Percentiles rank a stretch among this genome's conserved stretches.
Evolutionary conservation across 2,113 vertebrate species (phyloP).

Genomic region (Cynoglossus semilaevis): DNA sequence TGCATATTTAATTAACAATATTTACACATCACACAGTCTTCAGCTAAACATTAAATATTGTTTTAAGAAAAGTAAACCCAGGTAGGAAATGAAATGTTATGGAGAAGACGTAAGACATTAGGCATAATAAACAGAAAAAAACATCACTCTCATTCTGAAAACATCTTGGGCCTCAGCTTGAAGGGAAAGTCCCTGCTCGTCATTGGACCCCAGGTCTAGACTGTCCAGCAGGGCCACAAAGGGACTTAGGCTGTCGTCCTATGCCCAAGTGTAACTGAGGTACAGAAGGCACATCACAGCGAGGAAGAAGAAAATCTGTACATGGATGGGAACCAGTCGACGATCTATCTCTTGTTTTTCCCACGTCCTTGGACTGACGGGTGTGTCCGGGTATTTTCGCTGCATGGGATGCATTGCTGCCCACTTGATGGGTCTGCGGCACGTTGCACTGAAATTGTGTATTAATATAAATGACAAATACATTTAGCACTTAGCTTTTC

Average conservation of each 20-base stretch:
- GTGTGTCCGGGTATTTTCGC: slow-evolving; percentile 64
- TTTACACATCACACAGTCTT: too few relatives aligned
- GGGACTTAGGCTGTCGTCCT: slow-evolving; percentile 47
- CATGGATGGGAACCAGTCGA: slow-evolving; percentile 58
- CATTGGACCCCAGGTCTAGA: slow-evolving; percentile 18
- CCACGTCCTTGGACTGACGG: slow-evolving; percentile 53
- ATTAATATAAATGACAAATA: too few relatives aligned
- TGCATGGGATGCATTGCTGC: slow-evolving; percentile 76
- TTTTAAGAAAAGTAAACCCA: too few relatives aligned
- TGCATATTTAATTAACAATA: too few relatives aligned
- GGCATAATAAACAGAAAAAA: too few relatives aligned
- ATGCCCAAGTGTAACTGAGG: slow-evolving; percentile 69
- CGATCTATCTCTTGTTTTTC: slow-evolving; percentile 48
- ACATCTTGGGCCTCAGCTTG: slow-evolving; percentile 15
- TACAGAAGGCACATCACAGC: slow-evolving; percentile 69
- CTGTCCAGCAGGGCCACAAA: slow-evolving; percentile 43
- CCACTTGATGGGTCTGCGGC: slow-evolving; percentile 70
- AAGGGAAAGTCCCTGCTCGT: slow-evolving; percentile 9
- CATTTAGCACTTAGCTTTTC: too few relatives aligned
- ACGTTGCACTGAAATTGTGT: slow-evolving; percentile 62
- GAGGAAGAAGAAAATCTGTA: slow-evolving; percentile 73
- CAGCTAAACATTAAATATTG: too few relatives aligned
- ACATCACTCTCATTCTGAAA: slow-evolving; percentile 26
- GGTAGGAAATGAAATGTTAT: too few relatives aligned
- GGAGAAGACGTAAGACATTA: too few relatives aligned